These are phyloP conservation scores for Stomatorhinus ivindoensis DNA, from an alignment of 2,113 vertebrate species.

Conservation along the genomic window DNA sequence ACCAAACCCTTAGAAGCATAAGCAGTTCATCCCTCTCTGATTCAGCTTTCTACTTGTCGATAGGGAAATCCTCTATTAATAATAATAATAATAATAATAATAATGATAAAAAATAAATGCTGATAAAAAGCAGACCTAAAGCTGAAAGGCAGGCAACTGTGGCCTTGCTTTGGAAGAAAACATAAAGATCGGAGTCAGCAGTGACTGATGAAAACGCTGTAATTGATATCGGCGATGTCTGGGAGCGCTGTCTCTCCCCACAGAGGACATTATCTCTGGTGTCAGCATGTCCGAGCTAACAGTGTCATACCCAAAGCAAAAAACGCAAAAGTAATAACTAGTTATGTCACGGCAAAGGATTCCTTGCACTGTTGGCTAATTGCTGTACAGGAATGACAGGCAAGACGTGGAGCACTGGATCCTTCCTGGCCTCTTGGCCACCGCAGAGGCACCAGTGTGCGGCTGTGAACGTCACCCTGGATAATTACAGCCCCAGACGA, in stretches of 20 bases:
- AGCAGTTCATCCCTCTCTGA: not conserved
- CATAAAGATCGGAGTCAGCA: not conserved
- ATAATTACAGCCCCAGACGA: not conserved
- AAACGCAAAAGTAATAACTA: not conserved
- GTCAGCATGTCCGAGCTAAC: not conserved
- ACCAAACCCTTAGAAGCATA: not conserved
- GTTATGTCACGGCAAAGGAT: not conserved
- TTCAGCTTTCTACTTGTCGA: not conserved
- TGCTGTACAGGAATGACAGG: not conserved
- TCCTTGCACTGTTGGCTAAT: not conserved
- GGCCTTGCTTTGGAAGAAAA: not conserved
- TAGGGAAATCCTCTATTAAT: not conserved
- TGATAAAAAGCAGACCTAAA: not conserved
- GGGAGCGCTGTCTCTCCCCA: not conserved
- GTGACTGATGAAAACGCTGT: not conserved
- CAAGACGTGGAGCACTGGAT: not conserved
- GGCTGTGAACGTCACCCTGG: not conserved
- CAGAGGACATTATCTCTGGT: not conserved
- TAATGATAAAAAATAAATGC: not conserved
- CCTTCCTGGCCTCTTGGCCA: not conserved
- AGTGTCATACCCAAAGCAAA: not conserved
- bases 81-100: too few species aligned
- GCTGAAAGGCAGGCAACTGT: not conserved
- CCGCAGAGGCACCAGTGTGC: not conserved
- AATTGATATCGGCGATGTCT: not conserved